Base-by-base conservation (phyloP, 2,888 invertebrate genomes). In the Drosophila anceps region DNA sequence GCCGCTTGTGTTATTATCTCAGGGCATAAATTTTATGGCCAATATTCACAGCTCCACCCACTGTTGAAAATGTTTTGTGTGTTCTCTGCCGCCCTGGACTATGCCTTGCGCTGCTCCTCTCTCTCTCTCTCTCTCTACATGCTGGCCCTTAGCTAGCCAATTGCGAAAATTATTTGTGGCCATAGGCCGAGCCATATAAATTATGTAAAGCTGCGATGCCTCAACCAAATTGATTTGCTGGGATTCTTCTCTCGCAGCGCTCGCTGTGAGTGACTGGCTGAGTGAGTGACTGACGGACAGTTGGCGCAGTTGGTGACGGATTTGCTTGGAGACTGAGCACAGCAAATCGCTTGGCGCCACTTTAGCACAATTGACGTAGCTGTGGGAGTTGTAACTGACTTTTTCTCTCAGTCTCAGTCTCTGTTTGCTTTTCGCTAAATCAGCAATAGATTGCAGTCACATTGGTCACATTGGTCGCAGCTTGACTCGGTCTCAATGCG, bases 21-120 rank as follows among this genome's bases (percentile, higher is more conserved):
- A 73, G 87, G 89, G 87, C 78, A 90, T 89, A 87, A 80, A 90
- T 86, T 90, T 86, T 81, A 84, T 82, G 80, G 84, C 77, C 90
- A 80, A 90, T 90, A 91, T 90, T 90, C 90, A 90, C 90, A 90
- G 81, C 91, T 90, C 91, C 90, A 91, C 90, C 90, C 90, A 90
- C 90, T 90, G 91, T 90, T 90, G 90, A 90, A 82, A 88, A 79
- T 90, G 76, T 73, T 73, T 65, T 79, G 73, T 80, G 67, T 80
- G 80, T 75, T 75, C 69, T 77, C 29, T 18, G 70, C 67, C 70
- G 57, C 48, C 18, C 29, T 29, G 48, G 29, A n/a, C 29, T 31
- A 44, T 27, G 29, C 33, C 48, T 18, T 50, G 24, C 24, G 2
- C 4, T 24, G 24, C 58, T 37, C 50, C 57, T 41, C 24, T 43